Conservation (phyloP, 2,797 vertebrate species). For the Cyclura pinguis region DNA sequence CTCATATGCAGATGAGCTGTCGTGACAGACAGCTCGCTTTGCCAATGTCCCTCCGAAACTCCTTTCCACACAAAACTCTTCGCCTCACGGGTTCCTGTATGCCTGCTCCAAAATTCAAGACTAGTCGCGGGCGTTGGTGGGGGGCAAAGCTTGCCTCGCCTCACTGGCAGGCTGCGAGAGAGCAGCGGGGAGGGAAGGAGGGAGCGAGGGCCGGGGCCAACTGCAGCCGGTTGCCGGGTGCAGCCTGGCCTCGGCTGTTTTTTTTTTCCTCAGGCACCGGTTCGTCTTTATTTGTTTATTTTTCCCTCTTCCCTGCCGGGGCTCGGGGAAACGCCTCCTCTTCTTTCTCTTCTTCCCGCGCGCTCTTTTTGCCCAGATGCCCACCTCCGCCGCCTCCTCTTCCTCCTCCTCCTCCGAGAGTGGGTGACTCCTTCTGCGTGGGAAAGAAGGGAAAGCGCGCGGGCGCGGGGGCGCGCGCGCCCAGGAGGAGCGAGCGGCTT, state of each 20-base stretch:
- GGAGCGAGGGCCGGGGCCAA: constrained; percentile 71
- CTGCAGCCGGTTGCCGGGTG: background rate
- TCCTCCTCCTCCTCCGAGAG: background rate
- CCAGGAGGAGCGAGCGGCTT: background rate
- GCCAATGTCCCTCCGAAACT: constrained; percentile 93
- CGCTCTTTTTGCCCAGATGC: constrained; percentile 64
- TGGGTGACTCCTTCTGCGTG: constrained; percentile 19
- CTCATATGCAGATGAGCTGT: constrained; percentile 92
- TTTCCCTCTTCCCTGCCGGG: background rate
- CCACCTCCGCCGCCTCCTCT: background rate
- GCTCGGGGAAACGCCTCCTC: background rate
- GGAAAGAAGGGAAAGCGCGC: constrained; percentile 13
- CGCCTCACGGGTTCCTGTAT: constrained; percentile 88
- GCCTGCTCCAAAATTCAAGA: constrained; percentile 85
- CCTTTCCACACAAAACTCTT: constrained; percentile 85
- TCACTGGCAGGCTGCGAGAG: constrained; percentile 1
- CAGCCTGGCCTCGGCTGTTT: background rate
- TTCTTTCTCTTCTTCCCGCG: constrained; percentile 68
- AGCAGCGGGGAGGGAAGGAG: background rate
- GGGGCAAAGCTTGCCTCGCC: constrained; percentile 73
- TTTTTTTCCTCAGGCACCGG: background rate
- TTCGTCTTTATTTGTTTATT: background rate
- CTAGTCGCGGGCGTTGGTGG: constrained; percentile 70
- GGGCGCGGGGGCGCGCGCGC: background rate
- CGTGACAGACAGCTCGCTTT: constrained; percentile 92